A percentile compares a stretch with the other conserved stretches of the same genome.
Evolutionary conservation across 2,113 vertebrate genomes (phyloP).

Genomic region (Rhea pennata): DNA sequence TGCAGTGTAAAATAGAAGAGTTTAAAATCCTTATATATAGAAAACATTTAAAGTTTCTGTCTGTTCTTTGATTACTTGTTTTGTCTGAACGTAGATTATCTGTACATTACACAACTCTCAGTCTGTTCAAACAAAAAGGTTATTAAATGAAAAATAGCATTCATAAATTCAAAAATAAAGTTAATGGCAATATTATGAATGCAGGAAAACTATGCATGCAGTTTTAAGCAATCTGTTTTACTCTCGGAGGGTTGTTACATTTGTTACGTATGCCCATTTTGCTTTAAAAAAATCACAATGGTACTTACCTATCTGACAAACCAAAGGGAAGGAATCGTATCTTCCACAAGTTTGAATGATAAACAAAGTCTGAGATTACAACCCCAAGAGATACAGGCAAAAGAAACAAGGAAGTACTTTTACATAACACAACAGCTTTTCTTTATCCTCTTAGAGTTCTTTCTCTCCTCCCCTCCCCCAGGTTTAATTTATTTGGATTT

Average conservation of each 20-base stretch:
- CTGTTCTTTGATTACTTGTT: background rate
- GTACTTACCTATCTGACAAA: constrained; percentile 34
- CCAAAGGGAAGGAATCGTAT: background rate
- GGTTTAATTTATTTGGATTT: background rate
- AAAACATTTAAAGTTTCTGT: background rate
- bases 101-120: background rate
- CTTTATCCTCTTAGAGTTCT: background rate
- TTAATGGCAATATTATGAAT: background rate
- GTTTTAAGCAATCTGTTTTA: background rate
- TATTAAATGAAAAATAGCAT: background rate
- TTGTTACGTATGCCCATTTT: background rate
- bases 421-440: background rate
- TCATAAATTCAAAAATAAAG: background rate
- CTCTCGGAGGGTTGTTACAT: background rate
- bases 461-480: background rate
- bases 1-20: background rate
- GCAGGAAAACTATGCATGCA: background rate
- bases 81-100: background rate
- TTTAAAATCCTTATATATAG: background rate
- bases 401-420: background rate
- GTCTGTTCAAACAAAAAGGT: background rate
- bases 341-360: constrained; percentile 24
- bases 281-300: background rate
- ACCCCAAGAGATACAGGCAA: constrained; percentile 27
- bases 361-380: constrained; percentile 23